These are phyloP conservation scores for Nectonema munidae DNA, from an alignment of 2,888 invertebrate genomes.

Conservation along the genomic window DNA sequence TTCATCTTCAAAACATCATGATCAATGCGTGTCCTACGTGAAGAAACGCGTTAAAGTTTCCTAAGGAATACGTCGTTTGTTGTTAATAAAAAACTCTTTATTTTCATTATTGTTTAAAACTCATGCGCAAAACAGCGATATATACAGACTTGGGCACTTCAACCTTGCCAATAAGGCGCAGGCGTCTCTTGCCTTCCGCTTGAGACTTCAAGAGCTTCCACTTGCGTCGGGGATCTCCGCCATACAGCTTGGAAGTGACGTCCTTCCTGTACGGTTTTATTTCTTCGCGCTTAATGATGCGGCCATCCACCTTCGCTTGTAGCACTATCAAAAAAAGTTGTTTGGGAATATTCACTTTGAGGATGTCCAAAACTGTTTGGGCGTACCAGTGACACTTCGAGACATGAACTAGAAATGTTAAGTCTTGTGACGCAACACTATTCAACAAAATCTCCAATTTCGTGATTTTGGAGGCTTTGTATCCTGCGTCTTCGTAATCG, in stretches of 20 bases:
- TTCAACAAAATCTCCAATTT: slow-evolving; percentile 50
- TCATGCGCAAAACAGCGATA: no score
- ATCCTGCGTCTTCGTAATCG: slow-evolving; percentile 60
- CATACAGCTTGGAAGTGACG: slow-evolving; percentile 67
- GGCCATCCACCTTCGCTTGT: slow-evolving; percentile 44
- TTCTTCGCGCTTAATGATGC: slow-evolving; percentile 48
- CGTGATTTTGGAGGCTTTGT: slow-evolving; percentile 37
- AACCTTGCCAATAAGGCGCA: slow-evolving; percentile 62
- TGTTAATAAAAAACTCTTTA: no score
- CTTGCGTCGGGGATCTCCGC: slow-evolving; percentile 55
- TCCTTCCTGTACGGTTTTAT: slow-evolving; percentile 58
- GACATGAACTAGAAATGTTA: slow-evolving; percentile 43
- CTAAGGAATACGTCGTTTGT: no score
- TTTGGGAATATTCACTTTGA: slow-evolving; percentile 50
- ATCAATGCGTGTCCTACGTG: no score
- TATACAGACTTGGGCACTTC: slow-evolving; percentile 57
- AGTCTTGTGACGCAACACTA: no score
- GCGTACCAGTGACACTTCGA: slow-evolving; percentile 35
- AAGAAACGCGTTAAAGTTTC: no score
- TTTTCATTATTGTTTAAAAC: no score
- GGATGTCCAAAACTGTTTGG: slow-evolving; percentile 35
- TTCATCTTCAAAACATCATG: no score
- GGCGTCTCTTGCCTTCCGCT: slow-evolving; percentile 62
- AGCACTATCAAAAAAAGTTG: slow-evolving; percentile 51
- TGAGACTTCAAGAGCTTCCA: slow-evolving; percentile 60